These are phyloP conservation scores for Spicauda simplicius DNA, from an alignment of 2,888 invertebrate species.

Conservation along the genomic window DNA sequence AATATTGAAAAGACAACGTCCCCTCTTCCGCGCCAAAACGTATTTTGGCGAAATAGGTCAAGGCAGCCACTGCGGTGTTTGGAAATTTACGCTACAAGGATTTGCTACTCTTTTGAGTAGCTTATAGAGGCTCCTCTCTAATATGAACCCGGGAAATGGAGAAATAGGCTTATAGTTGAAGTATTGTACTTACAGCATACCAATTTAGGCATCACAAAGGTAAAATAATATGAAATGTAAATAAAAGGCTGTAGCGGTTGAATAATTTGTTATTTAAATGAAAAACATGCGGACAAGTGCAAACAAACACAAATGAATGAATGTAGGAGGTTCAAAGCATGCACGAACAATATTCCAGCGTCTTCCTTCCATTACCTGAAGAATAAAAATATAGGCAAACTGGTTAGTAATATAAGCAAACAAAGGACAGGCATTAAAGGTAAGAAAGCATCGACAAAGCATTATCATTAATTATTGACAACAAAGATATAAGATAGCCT, in stretches of 20 bases:
- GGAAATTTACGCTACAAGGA: conserved; percentile 24
- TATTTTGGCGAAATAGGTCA: conserved; percentile 36
- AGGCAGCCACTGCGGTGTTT: conserved; percentile 33
- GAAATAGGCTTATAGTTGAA: too few relatives aligned
- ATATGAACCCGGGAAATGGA: too few relatives aligned
- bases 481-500: conserved; percentile 24
- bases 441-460: conserved; percentile 29
- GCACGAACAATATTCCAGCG: conserved; percentile 2
- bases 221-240: not conserved
- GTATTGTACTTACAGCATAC: too few relatives aligned
- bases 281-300: not conserved
- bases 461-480: conserved; percentile 5
- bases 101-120: not conserved
- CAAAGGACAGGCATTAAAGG: not conserved
- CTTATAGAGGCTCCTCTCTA: too few relatives aligned
- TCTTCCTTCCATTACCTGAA: conserved; percentile 13
- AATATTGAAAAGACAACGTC: conserved; percentile 20
- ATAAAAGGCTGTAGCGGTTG: not conserved
- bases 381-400: conserved; percentile 8
- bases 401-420: not conserved
- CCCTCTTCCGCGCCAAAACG: conserved; percentile 34
- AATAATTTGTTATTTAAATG: not conserved
- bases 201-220: too few relatives aligned
- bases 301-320: not conserved
- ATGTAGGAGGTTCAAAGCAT: not conserved